Evolutionary conservation across 2,113 vertebrate genomes (phyloP), one percentile per base, ranked within the genome.

Genomic region (Melanocharis versteri): DNA sequence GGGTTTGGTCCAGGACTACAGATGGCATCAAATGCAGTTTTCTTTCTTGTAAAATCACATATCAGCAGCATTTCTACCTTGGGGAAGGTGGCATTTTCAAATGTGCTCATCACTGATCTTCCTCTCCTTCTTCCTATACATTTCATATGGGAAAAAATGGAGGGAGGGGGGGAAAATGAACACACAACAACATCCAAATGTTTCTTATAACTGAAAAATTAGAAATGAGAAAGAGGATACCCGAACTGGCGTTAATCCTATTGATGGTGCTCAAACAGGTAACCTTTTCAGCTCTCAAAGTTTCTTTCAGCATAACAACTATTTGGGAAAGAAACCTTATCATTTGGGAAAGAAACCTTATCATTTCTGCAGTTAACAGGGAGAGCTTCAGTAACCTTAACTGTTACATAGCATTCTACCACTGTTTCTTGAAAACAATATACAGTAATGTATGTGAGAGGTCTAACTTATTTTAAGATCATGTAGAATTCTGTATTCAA

Each of bases 1-100:
- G 96, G 95, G 88, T 70, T 89, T 84, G 72, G 81, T 95, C 96
- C 96, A 96, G 80, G 77, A 87, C 45, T 90, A 88, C 93, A 95
- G 96, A 95, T 94, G 92, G 92, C 92, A 96, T 92, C 93, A 94
- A 88, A 96, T 56, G 87, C 51, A 75, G 81, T 64, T 86, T 90
- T 92, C 86, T 93, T 95, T 93, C 90, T 69, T 84, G 71, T 64
- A 94, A 92, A 95, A 93, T 92, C 88, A 90, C 56, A 10, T 48
- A 93, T 70, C 83, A 84, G 69, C 72, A 92, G 92, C 83, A 78
- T 68, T 95, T 86, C 80, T 81, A 93, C 88, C 80, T 92, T 80
- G 65, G 83, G 83, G 72, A 92, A 92, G 69, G 73, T 92, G 68
- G 88, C 51, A 96, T 96, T 96, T 96, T 82, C 92, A 92, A 66